Evolutionary conservation across 2,113 vertebrate species (phyloP).

Genomic region (Sylvilagus bachmani): DNA sequence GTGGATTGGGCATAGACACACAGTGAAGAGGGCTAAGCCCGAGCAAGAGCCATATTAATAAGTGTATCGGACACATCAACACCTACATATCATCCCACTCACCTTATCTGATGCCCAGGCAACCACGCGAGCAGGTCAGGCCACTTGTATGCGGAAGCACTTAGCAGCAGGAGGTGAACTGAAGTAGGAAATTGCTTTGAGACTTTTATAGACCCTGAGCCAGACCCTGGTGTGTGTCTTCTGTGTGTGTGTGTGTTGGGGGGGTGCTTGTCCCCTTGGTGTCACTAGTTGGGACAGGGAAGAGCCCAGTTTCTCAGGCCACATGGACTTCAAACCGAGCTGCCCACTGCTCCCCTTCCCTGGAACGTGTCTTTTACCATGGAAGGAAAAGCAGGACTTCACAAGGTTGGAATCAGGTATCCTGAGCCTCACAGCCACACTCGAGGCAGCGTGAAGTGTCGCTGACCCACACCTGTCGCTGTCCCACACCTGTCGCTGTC

Average conservation of each 20-base stretch:
- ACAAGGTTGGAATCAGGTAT: too few relatives aligned
- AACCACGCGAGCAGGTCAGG: background rate
- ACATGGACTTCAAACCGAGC: background rate
- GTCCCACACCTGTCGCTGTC: background rate
- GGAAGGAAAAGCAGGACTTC: background rate
- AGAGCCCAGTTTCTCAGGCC: background rate
- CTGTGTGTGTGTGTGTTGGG: too few relatives aligned
- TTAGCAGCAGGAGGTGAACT: background rate
- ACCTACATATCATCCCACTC: rapidly evolving
- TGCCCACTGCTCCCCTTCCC: rapidly evolving
- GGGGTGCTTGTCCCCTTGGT: background rate
- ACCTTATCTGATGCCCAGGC: background rate
- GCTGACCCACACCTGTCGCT: background rate
- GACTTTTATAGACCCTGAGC: background rate
- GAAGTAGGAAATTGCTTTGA: background rate
- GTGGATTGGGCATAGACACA: background rate
- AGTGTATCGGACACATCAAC: background rate
- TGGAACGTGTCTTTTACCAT: background rate
- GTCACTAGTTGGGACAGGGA: background rate
- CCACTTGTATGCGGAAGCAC: background rate
- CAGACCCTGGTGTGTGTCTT: background rate
- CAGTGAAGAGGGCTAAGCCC: background rate
- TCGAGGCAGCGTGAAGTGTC: background rate
- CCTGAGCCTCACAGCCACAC: background rate
- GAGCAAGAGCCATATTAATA: background rate